phyloP scores from a whole-genome alignment of 2,113 vertebrate genomes.

The Megaptera novaeangliae region DNA sequence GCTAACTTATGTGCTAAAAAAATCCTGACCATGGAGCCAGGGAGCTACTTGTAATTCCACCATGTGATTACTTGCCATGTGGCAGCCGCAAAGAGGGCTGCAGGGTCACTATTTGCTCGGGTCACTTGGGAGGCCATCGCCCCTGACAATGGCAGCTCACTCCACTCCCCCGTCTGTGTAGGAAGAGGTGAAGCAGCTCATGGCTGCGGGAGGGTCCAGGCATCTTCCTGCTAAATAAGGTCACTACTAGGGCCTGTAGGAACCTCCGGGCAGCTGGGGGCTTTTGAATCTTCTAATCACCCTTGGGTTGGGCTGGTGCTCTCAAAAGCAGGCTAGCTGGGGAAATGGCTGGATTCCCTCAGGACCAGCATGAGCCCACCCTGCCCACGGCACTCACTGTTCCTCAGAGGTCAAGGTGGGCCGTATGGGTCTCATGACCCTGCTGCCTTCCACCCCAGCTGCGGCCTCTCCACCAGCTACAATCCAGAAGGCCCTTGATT shows the following conservation, averaged over 20 bases:
- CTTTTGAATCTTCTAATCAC: not conserved
- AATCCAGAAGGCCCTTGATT: not conserved
- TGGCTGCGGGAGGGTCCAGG: not conserved
- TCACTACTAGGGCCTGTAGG: not conserved
- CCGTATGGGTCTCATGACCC: not conserved
- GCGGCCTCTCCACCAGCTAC: not conserved
- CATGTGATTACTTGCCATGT: not conserved
- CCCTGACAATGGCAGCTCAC: not conserved
- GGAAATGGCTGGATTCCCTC: not conserved
- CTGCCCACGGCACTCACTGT: not conserved
- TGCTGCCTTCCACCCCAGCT: not conserved
- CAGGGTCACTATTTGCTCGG: not conserved
- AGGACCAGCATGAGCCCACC: not conserved
- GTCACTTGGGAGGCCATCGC: not conserved
- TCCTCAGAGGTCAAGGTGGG: not conserved
- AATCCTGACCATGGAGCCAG: not conserved
- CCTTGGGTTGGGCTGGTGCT: not conserved
- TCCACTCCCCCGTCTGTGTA: not conserved
- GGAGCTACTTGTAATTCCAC: not conserved
- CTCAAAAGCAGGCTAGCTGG: not conserved
- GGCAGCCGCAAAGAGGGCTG: not conserved
- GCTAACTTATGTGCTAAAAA: not conserved
- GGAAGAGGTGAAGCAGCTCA: not conserved
- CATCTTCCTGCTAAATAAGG: not conserved
- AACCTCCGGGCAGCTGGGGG: not conserved